phyloP scores from a whole-genome alignment of 2,113 vertebrate species.

The Columba janthina region DNA sequence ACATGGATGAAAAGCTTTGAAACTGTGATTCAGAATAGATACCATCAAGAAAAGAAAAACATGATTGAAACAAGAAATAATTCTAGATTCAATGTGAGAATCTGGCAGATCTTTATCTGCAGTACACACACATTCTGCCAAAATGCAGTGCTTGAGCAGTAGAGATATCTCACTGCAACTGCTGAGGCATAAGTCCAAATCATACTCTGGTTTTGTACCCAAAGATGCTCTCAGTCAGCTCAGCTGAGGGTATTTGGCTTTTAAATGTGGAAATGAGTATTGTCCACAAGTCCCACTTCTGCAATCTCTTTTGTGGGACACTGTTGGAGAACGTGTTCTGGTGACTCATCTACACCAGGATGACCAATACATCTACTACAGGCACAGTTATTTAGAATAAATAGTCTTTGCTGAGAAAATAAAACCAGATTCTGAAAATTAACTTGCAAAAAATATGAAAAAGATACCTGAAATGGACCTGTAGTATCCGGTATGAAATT shows the following conservation, averaged over 20 bases:
- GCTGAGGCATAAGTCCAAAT: background rate
- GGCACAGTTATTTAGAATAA: background rate
- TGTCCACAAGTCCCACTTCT: background rate
- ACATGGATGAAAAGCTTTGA: background rate
- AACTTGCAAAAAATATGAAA: background rate
- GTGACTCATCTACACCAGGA: background rate
- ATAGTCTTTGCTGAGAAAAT: background rate
- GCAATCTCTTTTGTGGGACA: background rate
- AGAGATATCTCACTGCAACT: background rate
- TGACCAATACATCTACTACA: background rate
- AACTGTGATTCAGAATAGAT: background rate
- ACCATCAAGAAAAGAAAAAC: background rate
- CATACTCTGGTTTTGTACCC: background rate
- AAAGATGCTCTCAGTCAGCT: background rate
- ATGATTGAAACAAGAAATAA: background rate
- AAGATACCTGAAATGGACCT: background rate
- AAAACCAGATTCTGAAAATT: background rate
- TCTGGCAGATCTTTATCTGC: background rate
- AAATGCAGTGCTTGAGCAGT: background rate
- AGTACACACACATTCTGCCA: background rate
- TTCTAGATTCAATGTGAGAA: background rate
- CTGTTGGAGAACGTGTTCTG: background rate
- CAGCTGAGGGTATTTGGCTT: background rate
- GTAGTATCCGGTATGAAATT: background rate
- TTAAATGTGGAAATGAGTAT: background rate